These are phyloP conservation scores for Hypocryptadius cinnamomeus DNA, from an alignment of 2,113 vertebrate species.

Conservation along the genomic window DNA sequence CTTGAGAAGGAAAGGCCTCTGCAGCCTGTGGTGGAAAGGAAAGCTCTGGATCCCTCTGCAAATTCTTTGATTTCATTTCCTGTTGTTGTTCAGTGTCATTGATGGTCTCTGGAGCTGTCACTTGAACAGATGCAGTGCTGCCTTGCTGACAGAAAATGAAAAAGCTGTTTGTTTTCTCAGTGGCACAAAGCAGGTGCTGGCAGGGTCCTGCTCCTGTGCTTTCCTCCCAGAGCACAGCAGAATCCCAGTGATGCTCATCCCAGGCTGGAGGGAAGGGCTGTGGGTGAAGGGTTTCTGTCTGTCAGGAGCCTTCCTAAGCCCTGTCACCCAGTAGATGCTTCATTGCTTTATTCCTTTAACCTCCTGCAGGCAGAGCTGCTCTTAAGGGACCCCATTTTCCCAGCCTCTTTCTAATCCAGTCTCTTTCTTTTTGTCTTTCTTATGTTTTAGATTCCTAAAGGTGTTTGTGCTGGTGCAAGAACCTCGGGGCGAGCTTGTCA, in stretches of 20 bases:
- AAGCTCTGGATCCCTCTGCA: neutral
- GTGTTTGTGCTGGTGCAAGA: constrained; percentile 75
- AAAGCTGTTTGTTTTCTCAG: neutral
- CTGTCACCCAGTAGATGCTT: neutral
- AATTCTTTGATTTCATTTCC: neutral
- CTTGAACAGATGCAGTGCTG: neutral
- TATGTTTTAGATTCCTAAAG: constrained; percentile 94
- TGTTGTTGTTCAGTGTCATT: neutral
- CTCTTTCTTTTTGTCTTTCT: constrained; percentile 60
- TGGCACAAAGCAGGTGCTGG: neutral
- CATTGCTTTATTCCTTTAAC: neutral
- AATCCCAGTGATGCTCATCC: neutral
- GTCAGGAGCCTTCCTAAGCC: neutral
- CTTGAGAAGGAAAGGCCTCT: neutral
- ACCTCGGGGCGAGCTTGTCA: constrained; percentile 81
- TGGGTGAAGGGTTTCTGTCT: neutral
- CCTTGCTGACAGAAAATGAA: neutral
- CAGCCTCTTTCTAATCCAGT: constrained; percentile 9
- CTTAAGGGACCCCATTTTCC: neutral
- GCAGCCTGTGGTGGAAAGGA: neutral
- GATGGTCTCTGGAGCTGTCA: neutral
- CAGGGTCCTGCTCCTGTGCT: neutral
- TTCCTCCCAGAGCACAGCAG: neutral
- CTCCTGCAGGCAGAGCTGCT: neutral
- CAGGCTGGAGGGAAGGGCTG: neutral